Conservation (phyloP, 2,888 invertebrate species). For the Microplitis manilae region DNA sequence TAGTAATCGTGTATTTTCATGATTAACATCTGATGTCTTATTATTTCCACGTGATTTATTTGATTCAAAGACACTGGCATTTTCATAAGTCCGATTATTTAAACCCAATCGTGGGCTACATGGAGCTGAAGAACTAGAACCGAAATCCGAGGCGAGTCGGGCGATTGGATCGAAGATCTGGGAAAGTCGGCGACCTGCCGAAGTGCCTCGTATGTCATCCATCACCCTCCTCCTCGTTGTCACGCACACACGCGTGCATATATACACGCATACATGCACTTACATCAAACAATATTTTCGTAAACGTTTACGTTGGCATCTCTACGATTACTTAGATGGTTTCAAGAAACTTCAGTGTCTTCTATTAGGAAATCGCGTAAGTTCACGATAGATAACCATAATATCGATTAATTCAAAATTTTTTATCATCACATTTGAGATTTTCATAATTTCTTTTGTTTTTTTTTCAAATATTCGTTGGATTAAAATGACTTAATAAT, state of each 20-base stretch:
- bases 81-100: conserved; percentile 49
- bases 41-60: conserved; percentile 43
- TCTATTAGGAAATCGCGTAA: not conserved
- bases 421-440: not conserved
- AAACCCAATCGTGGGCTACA: conserved; percentile 68
- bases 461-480: not conserved
- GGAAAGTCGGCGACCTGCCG: conserved; percentile 82
- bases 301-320: conserved; percentile 23
- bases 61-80: conserved; percentile 43
- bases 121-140: conserved; percentile 75
- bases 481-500: not conserved
- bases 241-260: conserved; percentile 22
- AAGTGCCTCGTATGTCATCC: conserved; percentile 69
- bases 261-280: conserved; percentile 19
- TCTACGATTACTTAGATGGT: not conserved
- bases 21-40: conserved; percentile 67
- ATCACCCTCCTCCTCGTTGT: conserved; percentile 50
- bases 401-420: not conserved
- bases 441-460: not conserved
- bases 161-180: conserved; percentile 88
- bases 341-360: conserved; percentile 7
- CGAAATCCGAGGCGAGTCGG: conserved; percentile 75
- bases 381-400: not conserved
- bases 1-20: conserved; percentile 82
- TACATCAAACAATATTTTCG: not conserved